phyloP scores from a whole-genome alignment of 2,113 vertebrate genomes.

The Pelvicachromis taeniatus region DNA sequence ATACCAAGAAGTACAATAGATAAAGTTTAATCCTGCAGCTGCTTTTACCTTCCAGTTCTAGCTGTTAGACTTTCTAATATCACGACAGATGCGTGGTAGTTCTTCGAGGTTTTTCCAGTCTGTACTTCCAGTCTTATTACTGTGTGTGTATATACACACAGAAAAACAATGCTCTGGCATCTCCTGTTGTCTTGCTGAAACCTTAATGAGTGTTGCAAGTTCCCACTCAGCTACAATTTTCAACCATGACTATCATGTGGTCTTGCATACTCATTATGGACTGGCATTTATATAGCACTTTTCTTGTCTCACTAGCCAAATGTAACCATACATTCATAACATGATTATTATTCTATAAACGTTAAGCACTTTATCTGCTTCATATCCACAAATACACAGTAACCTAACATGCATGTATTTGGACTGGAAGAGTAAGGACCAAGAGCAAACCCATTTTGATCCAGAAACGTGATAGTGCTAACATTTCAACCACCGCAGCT shows the following conservation, averaged over 20 bases:
- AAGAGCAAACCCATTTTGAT: background rate
- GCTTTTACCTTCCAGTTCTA: background rate
- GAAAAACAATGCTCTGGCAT: background rate
- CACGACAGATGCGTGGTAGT: background rate
- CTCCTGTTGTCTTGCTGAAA: conserved; percentile 16
- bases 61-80: background rate
- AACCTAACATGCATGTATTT: background rate
- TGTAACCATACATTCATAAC: background rate
- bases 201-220: background rate
- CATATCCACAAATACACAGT: background rate
- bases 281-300: background rate
- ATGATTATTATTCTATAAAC: background rate
- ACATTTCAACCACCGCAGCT: background rate
- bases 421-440: background rate
- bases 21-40: background rate
- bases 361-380: background rate
- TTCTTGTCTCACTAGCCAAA: background rate
- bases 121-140: background rate
- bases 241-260: background rate
- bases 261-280: background rate
- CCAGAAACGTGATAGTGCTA: background rate
- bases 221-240: background rate
- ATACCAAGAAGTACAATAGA: background rate
- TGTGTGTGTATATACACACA: background rate
- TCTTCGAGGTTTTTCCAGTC: background rate